A percentile compares a stretch with the other conserved stretches of the same genome.
These are phyloP conservation scores for Apodemus sylvaticus DNA, from an alignment of 2,113 vertebrate genomes.

Conservation along the genomic window DNA sequence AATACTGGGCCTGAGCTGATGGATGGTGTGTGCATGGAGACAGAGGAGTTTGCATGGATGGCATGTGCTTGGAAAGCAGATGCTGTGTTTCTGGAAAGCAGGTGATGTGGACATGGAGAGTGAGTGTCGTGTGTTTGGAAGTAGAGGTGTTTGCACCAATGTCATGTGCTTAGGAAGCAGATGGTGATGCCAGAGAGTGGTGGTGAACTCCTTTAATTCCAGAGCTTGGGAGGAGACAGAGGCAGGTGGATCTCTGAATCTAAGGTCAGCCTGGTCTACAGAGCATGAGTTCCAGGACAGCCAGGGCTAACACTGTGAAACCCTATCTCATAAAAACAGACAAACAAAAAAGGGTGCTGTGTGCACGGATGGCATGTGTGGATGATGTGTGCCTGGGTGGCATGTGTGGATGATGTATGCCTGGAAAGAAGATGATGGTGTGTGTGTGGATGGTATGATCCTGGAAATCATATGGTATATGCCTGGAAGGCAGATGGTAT, in stretches of 20 bases:
- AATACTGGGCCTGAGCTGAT: constrained; percentile 57
- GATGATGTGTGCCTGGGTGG: not conserved
- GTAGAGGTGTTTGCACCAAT: not conserved
- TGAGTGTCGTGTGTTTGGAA: not conserved
- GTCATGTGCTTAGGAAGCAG: not conserved
- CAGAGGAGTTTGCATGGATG: not conserved
- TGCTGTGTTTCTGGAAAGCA: not conserved
- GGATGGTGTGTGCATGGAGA: not conserved
- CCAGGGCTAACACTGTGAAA: not conserved
- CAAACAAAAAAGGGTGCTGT: not conserved
- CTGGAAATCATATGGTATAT: not conserved
- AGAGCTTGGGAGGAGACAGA: not conserved
- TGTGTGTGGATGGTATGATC: not conserved
- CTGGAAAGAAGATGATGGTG: not conserved
- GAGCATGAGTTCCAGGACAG: not conserved
- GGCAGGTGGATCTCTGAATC: not conserved
- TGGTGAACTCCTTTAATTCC: not conserved
- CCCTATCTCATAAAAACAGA: not conserved
- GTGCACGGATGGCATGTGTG: not conserved
- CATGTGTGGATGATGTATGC: too few species aligned
- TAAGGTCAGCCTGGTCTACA: not conserved
- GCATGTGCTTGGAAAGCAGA: not conserved
- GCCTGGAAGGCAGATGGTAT: not conserved
- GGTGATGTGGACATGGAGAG: not conserved
- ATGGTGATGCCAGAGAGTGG: not conserved